Evolutionary conservation across 2,888 invertebrate genomes (phyloP).

Genomic region (Stegana nigrithorax): DNA sequence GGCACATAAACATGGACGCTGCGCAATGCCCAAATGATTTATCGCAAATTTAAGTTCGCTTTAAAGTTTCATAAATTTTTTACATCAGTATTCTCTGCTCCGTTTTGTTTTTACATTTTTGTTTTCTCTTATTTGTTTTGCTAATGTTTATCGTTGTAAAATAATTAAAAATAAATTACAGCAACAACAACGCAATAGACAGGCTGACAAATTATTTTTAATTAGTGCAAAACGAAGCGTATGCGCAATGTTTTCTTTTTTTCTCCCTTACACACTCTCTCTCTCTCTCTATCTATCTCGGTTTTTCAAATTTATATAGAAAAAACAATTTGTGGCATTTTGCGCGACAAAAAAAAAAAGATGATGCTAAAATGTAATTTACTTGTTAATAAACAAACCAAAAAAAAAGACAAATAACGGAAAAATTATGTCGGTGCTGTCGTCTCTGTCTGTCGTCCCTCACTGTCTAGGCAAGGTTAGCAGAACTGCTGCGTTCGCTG

Average conservation of each 20-base stretch:
- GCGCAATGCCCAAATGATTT: slow-evolving; percentile 41
- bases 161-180: slow-evolving; percentile 45
- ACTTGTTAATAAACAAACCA: too few relatives aligned
- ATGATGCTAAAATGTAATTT: neutral
- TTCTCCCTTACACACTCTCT: too few relatives aligned
- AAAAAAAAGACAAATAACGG: too few relatives aligned
- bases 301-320: too few relatives aligned
- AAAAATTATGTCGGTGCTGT: too few relatives aligned
- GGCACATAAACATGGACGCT: slow-evolving; percentile 16
- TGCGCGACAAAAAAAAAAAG: neutral
- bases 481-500: too few relatives aligned
- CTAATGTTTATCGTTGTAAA: slow-evolving; percentile 37
- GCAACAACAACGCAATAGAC: neutral
- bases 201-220: neutral
- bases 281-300: too few relatives aligned
- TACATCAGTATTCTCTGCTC: slow-evolving; percentile 8
- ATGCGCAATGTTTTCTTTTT: neutral
- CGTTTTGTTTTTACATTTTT: slow-evolving; percentile 27
- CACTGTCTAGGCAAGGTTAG: too few relatives aligned
- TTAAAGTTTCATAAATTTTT: slow-evolving; percentile 38
- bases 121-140: neutral
- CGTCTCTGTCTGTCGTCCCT: too few relatives aligned
- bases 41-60: slow-evolving; percentile 25
- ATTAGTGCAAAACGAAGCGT: neutral
- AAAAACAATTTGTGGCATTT: too few relatives aligned